Base-by-base conservation (phyloP, 2,113 vertebrate genomes). In the Rhinoptilus africanus region DNA sequence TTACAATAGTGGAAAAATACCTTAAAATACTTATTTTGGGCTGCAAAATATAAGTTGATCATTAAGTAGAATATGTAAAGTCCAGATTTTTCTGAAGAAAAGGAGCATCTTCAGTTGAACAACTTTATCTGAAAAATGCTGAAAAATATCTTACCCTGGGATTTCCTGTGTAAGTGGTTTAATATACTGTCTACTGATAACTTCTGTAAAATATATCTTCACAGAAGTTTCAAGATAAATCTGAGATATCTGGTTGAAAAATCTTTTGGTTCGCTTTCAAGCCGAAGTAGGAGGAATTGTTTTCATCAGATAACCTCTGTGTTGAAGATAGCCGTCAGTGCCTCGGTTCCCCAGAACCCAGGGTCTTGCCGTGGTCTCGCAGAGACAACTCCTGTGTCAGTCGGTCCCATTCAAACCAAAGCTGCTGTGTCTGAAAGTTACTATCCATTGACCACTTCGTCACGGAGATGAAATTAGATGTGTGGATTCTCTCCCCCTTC, bases 361-460 rank as follows among this genome's bases (percentile, higher is more conserved):
- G 48, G 75, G 35, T 6, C 51, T 12, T 20, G 3, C 24, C 2
- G 35, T 3, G 71, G 30, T 12, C 34, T 37, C 9, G 2, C 64
- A 14, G 8, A 53, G 78, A 13, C 1, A 1, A 7, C 2, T 23
- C 78, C 50, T 4, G 0, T 8, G 20, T 23, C 53, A 13, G 27
- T 32, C 72, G 3, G 20, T 14, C 41, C 66, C 26, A 0, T 34
- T n/a, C 73, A 21, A 3, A 23, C 28, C 62, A 26, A 10, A 68
- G 64, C 3, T 3, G 37, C 47, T 32, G 53, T 23, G 21, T 12
- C 73, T 43, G 60, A 41, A 21, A 21, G 74, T 62, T 15, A 3
- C 41, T 6, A 0, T 8, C 59, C 41, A 3, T 5, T 24, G 30
- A 13, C 28, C 54, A 0, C 67, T 14, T 16, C 1, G 9, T 30